Base-by-base conservation (phyloP, 2,797 vertebrate genomes). In the Acanthis flammea region DNA sequence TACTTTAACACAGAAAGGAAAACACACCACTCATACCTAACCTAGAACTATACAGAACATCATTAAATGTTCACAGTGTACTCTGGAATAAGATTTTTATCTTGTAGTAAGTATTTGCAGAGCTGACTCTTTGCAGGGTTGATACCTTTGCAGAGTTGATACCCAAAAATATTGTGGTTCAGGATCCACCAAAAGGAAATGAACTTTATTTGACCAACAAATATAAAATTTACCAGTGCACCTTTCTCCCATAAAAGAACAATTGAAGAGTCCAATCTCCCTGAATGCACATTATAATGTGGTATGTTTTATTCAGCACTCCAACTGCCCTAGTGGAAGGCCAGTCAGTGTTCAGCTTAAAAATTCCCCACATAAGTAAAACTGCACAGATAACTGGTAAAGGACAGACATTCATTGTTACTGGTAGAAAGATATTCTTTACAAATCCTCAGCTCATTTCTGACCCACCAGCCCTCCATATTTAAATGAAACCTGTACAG, bases 191-290 rank as follows among this genome's bases (percentile, higher is more conserved):
- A 33, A 63, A 67, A 17, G 10, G 70, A 84, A 92, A 55, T n/a
- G 1, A 53, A 23, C 33, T 84, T 77, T 35, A 54, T 19, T 80
- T 42, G 11, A 51, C 14, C 37, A 71, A 48, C 22, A 78, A 77
- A 51, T 31, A 47, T 3, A 44, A 60, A 55, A 67, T 44, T 51
- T 48, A 60, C 42, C 48, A 72, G 35, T 47, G 22, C 14, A 41
- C 84, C 23, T 68, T 91, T 44, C 14, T 94, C 12, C 50, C 6
- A 1, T 67, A 51, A 55, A 80, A 55, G 16, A 86, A 28, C 7
- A 73, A 11, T 4, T 31, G 25, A 65, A 75, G n/a, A 53, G 4
- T 25, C 22, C 0, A 0, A 12, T 81, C 19, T 12, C 33, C 2
- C 1, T 42, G 19, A 41, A 12, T 55, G 7, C 16, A 17, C 13